A percentile compares a stretch with the other conserved stretches of the same genome.
These are phyloP conservation scores for Ariopsis seemanni DNA, from an alignment of 2,113 vertebrate species.

Conservation along the genomic window DNA sequence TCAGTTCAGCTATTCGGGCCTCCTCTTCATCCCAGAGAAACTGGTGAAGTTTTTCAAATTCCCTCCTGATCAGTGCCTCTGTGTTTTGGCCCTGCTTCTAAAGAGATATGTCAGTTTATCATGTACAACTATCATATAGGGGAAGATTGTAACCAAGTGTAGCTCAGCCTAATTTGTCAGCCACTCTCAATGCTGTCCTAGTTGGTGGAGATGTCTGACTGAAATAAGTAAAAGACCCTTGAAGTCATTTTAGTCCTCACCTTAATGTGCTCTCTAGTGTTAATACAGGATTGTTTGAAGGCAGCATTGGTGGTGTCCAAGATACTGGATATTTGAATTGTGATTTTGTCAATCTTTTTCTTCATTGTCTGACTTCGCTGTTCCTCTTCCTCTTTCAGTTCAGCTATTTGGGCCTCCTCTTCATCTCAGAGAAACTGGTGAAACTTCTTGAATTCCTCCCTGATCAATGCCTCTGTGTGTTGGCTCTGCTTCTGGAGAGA, in stretches of 20 bases:
- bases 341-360: too few relatives aligned
- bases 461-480: slow-evolving; percentile 41
- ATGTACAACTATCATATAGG: neutral
- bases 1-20: slow-evolving; percentile 36
- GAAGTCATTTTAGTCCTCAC: slow-evolving; percentile 8
- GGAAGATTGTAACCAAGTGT: neutral
- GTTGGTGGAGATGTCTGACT: neutral
- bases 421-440: slow-evolving; percentile 52
- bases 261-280: slow-evolving; percentile 36
- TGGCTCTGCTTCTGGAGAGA: slow-evolving; percentile 41
- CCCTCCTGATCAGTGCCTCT: slow-evolving; percentile 39
- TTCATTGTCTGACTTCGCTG: slow-evolving; percentile 36
- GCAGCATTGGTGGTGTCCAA: too few relatives aligned
- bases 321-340: too few relatives aligned
- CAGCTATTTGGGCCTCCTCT: slow-evolving; percentile 41
- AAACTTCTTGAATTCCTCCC: slow-evolving; percentile 41
- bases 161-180: neutral
- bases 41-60: slow-evolving; percentile 50
- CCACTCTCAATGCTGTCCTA: neutral
- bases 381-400: slow-evolving; percentile 42
- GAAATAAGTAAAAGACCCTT: too few relatives aligned
- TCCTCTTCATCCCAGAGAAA: slow-evolving; percentile 51
- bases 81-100: slow-evolving; percentile 47
- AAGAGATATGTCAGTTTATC: neutral
- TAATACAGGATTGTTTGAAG: slow-evolving; percentile 33